phyloP scores from a whole-genome alignment of 2,113 vertebrate genomes.

The Fukomys damarensis region DNA sequence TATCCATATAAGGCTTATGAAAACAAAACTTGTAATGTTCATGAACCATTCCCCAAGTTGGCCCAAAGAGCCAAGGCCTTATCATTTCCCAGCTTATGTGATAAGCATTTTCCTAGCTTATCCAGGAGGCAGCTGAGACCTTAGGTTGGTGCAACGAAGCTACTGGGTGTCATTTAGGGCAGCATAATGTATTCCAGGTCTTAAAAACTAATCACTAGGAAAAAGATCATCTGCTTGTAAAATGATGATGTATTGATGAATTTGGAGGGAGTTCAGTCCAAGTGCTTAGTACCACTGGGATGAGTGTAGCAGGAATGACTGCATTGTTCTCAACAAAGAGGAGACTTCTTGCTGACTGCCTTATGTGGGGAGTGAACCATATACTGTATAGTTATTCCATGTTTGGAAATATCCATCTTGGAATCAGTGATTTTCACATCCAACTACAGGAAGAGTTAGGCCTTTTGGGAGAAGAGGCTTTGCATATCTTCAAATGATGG shows the following conservation, averaged over 20 bases:
- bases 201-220: background rate
- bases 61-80: background rate
- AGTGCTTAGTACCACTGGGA: background rate
- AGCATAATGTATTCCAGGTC: background rate
- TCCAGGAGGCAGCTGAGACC: background rate
- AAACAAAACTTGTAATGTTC: background rate
- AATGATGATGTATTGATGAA: background rate
- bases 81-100: too few relatives aligned
- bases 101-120: too few relatives aligned
- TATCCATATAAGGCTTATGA: background rate
- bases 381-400: background rate
- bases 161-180: background rate
- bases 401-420: background rate
- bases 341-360: background rate
- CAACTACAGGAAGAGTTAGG: too few relatives aligned
- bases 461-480: background rate
- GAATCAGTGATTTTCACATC: background rate
- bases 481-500: background rate
- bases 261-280: background rate
- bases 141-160: background rate
- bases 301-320: background rate
- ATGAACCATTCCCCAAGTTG: background rate
- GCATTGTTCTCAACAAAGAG: background rate
- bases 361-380: background rate
- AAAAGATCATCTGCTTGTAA: background rate